Base-by-base conservation (phyloP, 2,888 invertebrate genomes). In the Drosophila koepferae region DNA sequence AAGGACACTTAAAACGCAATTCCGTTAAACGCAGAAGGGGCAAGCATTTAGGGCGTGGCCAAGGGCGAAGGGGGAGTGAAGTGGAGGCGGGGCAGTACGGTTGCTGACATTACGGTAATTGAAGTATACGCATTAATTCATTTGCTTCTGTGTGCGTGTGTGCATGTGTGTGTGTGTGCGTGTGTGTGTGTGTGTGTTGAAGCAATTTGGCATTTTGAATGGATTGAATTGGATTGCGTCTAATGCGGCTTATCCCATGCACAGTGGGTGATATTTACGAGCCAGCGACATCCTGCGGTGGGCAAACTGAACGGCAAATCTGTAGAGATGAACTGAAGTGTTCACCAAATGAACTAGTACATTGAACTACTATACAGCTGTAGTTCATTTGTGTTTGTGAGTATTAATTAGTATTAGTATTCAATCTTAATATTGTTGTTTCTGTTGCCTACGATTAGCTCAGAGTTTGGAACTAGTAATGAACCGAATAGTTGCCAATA, bases 1-100 rank as follows among this genome's bases (percentile, higher is more conserved):
- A 69, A 65, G 74, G 70, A 74, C 71, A 71, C 76, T 72, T 82
- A 81, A 86, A 89, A 75, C 84, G 89, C 89, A 86, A 88, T 88
- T 86, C 72, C 72, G 77, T 90, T 86, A 90, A 86, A 86, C 83
- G 84, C 64, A 63, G 16, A 44, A 44, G 61, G 56, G 46, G 53
- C 63, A 66, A 69, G 54, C 71, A 74, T 77, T 76, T 76, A 76
- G 63, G 58, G 44, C 16, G 43, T 51, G 49, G 49, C 49, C 31
- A 10, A 10, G n/a, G 9, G 66, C 12, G 31, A n/a, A 6, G 4
- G 48, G 28, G 9, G 4, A 1, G 23, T 12, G 3, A 18, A 14
- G 8, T 16, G 16, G 16, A 28, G 20, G 28, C 0, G 49, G 49
- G 38, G 28, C 10, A 23, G 20, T 51, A 36, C 23, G 36, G 46